Base-by-base conservation (phyloP, 2,113 vertebrate species). In the Peromyscus californicus region DNA sequence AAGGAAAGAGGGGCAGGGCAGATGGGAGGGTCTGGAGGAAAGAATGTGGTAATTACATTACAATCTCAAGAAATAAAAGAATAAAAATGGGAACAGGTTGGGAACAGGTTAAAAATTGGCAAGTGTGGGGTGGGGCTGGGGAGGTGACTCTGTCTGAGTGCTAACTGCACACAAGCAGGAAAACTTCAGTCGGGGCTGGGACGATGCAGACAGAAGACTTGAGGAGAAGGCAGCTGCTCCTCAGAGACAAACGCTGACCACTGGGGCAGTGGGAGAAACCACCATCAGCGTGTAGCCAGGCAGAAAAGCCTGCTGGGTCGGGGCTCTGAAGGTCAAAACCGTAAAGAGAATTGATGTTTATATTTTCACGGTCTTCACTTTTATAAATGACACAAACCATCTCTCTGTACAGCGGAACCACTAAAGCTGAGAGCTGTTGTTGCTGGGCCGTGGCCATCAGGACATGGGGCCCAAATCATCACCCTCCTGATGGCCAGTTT, bases 281-380 rank as follows among this genome's bases (percentile, higher is more conserved):
- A 54, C 31, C 10, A n/a, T 39, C 63, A 48, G 48, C 83, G 45
- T 48, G 67, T 7, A 75, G 45, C 26, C 83, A 90, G 83, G 51
- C 83, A 79, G 51, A 89, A 74, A 65, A 85, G 70, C 70, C 70
- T 51, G 13, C 45, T 72, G n/a, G 45, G n/a, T 10, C 74, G 90
- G 80, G 54, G 48, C 72, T 39, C 45, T 12, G 85, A 91, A 97
- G 54, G 86, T 91, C 12, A 39, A 92, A 48, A 83, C 83, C 54
- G 89, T 95, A 78, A 79, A 97, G 84, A 90, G 59, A 90, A 51
- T 69, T 42, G 93, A 48, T 83, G 63, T 65, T 57, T 92, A 74
- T 48, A 51, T 92, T 88, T 70, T n/a, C 29, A 93, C 3, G 21
- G 59, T 87, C 78, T 96, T 96, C 65, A 80, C 84, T 61, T n/a